Evolutionary conservation across 64 coral and sea anemone species (phyloP), one percentile per base, ranked within the genome.

Genomic region (Cladopsammia gracilis): DNA sequence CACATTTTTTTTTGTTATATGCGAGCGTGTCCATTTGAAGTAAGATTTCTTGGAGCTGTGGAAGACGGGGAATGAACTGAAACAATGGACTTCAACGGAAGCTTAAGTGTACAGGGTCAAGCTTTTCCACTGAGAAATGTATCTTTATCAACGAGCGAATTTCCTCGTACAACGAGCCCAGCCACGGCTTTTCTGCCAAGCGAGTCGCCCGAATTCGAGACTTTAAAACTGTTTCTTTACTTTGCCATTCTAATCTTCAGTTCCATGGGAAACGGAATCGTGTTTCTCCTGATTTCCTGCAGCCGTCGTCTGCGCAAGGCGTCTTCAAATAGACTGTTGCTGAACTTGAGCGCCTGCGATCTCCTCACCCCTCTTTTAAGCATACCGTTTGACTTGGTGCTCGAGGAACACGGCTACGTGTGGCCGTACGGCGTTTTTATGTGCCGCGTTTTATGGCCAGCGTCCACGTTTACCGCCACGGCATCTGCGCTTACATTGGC

Each of bases 321-420:
- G 25, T 71, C 88, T 9, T 98, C 96, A 12, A 93, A 98, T 75
- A 69, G 86, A n/a, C 43, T 98, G 58, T 68, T 98, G 25, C 11
- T 98, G 13, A 94, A 86, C 24, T 69, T 98, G 6, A 89, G 92
- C 24, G 57, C 90, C 0, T 98, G 92, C 19, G 96, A 98, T 64
- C 70, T 98, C 11, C 73, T 98, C 5, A 94, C 83, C 1, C 92
- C 96, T 0, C 76, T 98, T 5, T 34, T 98, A 0, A 94, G 96
- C 44, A 98, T 98, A 8, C 96, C 96, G 4, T 93, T 97, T 8
- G 96, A 97, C 50, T 88, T 97, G 54, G 92, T 82, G 1, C 64
- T 97, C 19, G 96, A 97, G 75, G 96, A 97, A 20, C 34, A 86
- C 8, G 24, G 50, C 12, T 94, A 97, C 88, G 22, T 67, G 1